Evolutionary conservation across 1,140 invertebrate species (phyloP).

Genomic region (Sycobia sp.): DNA sequence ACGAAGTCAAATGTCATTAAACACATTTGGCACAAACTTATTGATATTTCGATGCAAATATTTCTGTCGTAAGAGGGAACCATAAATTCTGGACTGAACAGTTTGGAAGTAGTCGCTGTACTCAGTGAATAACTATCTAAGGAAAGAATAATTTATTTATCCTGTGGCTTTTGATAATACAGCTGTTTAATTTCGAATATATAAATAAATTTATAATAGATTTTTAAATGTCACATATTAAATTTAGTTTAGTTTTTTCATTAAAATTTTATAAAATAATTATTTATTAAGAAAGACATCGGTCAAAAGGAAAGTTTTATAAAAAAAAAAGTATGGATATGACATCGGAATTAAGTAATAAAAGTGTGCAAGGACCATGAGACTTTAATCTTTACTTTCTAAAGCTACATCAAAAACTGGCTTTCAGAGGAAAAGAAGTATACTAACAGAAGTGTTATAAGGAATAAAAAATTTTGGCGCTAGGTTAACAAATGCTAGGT

Average conservation of each 20-base stretch:
- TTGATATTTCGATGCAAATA: constrained; percentile 27
- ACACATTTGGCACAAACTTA: constrained; percentile 22
- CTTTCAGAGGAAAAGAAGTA: too few relatives aligned
- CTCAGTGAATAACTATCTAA: constrained; percentile 21
- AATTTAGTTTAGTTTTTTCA: neutral
- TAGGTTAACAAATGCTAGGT: too few relatives aligned
- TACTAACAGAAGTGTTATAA: too few relatives aligned
- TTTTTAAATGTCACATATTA: neutral
- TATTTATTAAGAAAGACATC: too few relatives aligned
- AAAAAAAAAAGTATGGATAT: too few relatives aligned
- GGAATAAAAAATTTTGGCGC: too few relatives aligned
- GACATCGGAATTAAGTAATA: too few relatives aligned
- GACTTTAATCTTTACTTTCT: too few relatives aligned
- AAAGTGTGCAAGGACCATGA: too few relatives aligned
- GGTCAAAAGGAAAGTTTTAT: too few relatives aligned
- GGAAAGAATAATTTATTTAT: constrained; percentile 1
- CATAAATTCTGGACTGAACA: constrained; percentile 13
- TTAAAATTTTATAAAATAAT: neutral
- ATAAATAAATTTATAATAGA: neutral
- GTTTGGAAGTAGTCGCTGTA: constrained; percentile 10
- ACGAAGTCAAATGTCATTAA: constrained; percentile 10
- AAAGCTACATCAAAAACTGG: too few relatives aligned
- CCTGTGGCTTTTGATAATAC: neutral
- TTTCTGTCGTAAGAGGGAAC: neutral
- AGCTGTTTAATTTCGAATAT: neutral